These are phyloP conservation scores for Leptopilina boulardi DNA, from an alignment of 1,140 invertebrate genomes.

Conservation along the genomic window DNA sequence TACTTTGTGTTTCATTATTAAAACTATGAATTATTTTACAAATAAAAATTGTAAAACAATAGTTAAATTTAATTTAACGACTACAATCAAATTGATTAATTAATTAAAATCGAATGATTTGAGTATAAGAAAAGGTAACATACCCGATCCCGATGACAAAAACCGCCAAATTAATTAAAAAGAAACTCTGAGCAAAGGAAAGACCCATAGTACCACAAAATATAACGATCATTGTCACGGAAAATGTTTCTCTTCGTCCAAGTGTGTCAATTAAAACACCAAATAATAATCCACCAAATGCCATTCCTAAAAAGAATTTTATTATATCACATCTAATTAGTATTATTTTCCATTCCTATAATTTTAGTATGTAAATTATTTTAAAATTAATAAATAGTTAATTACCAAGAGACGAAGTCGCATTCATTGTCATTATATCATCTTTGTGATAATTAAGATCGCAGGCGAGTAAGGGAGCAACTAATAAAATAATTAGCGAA, in stretches of 20 bases:
- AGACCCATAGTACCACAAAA: constrained; percentile 55
- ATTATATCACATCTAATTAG: too few relatives aligned
- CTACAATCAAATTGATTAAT: too few relatives aligned
- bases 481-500: constrained; percentile 49
- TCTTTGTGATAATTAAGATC: constrained; percentile 51
- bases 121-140: constrained; percentile 25
- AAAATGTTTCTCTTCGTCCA: constrained; percentile 56
- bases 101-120: too few relatives aligned
- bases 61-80: too few relatives aligned
- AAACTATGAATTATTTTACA: too few relatives aligned
- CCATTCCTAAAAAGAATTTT: constrained; percentile 55
- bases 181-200: constrained; percentile 56
- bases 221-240: constrained; percentile 50
- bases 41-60: too few relatives aligned
- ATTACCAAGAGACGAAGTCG: constrained; percentile 56
- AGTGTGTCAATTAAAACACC: constrained; percentile 55
- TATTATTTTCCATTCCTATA: constrained; percentile 9
- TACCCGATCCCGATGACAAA: constrained; percentile 60
- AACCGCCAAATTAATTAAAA: constrained; percentile 52
- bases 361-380: background rate
- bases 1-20: too few relatives aligned
- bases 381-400: constrained; percentile 18
- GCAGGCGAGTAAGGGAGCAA: constrained; percentile 55
- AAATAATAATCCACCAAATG: constrained; percentile 56
- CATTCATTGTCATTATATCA: constrained; percentile 46